phyloP scores from a whole-genome alignment of 1,140 invertebrate genomes.

The Anastrepha ludens region DNA sequence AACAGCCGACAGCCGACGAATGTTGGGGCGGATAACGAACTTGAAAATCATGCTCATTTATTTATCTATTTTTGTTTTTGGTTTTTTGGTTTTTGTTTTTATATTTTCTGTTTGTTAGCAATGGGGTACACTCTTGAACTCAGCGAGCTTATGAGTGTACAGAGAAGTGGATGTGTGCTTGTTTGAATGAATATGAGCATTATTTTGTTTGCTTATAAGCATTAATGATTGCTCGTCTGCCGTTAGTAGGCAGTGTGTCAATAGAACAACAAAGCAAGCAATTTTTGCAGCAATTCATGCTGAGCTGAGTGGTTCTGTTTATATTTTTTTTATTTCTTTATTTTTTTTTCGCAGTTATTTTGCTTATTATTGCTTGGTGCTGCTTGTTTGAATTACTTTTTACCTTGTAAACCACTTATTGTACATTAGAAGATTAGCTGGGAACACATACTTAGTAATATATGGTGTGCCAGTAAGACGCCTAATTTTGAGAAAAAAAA shows the following conservation, averaged over 20 bases:
- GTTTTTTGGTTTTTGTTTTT: neutral
- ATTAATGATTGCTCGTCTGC: conserved; percentile 22
- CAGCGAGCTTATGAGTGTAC: neutral
- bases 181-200: neutral
- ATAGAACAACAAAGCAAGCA: neutral
- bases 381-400: neutral
- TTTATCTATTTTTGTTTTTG: neutral
- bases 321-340: neutral
- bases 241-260: neutral
- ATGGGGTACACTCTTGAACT: neutral
- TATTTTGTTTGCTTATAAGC: neutral
- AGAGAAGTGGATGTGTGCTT: neutral
- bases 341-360: neutral
- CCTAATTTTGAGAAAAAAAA: no score
- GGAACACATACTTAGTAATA: neutral
- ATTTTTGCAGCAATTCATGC: conserved; percentile 14
- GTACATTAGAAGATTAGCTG: neutral
- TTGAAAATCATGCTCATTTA: neutral
- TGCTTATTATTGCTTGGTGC: neutral
- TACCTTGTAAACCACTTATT: neutral
- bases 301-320: neutral
- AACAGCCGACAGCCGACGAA: neutral
- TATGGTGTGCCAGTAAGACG: no score
- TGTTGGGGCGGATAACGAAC: neutral
- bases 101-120: neutral